Base-by-base conservation (phyloP, 1,140 invertebrate genomes). In the Dolichoris vasculosae region DNA sequence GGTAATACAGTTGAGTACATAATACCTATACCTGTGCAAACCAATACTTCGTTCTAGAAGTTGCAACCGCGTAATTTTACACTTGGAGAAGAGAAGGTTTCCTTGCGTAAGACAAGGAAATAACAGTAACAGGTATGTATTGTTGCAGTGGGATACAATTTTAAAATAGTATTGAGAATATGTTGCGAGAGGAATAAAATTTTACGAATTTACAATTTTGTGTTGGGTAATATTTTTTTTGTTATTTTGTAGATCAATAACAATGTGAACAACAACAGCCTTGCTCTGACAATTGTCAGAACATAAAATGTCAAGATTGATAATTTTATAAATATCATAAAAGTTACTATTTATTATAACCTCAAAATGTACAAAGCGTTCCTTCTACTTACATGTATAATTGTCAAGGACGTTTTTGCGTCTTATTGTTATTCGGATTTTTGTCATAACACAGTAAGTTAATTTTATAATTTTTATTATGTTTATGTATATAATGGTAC, bases 361-460 rank as follows among this genome's bases (percentile, higher is more conserved):
- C 88, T 88, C 86, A 89, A 86, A 46, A 91, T 90, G 90, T 85
- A 73, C n/a, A 71, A 51, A 67, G 76, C 51, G 46, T 43, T 86
- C n/a, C 35, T 78, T 48, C 51, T 71, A 64, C 84, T 78, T 76
- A 87, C 76, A 77, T 82, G 48, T 63, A 88, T 75, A 48, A 87
- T 87, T 15, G 55, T 9, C 30, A 69, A 82, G 77, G 84, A 71
- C 13, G 77, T 48, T 40, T 43, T 30, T 43, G 87, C 85, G 8
- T 86, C 67, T 0, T 20, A 80, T 69, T 93, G 92, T 86, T 92
- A 90, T 85, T 87, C 91, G 11, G 88, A 91, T 40, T 90, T 89
- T 77, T 93, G 91, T 77, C 86, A 89, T 2, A 89, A 89, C 30
- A 64, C 86, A 82, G 91, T 92, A 86, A 89, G 78, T 88, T 43